Percentiles rank a stretch among this genome's conserved stretches.
Evolutionary conservation across 2,113 vertebrate genomes (phyloP).

Genomic region (Paramormyrops kingsleyae): DNA sequence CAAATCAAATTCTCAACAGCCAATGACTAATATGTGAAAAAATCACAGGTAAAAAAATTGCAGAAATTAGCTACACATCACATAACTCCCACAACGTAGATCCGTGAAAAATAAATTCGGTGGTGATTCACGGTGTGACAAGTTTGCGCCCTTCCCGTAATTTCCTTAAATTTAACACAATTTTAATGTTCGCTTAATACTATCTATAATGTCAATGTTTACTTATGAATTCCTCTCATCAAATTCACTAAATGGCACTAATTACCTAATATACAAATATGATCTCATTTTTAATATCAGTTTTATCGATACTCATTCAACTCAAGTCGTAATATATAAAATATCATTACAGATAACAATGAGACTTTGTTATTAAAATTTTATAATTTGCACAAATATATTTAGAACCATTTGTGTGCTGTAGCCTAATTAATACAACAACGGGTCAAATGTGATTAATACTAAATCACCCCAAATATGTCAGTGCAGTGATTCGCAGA

Average conservation of each 20-base stretch:
- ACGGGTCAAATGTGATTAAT: background rate
- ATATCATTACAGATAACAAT: background rate
- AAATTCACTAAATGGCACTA: background rate
- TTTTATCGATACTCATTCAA: background rate
- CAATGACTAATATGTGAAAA: background rate
- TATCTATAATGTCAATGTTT: background rate
- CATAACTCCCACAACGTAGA: background rate
- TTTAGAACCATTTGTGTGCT: background rate
- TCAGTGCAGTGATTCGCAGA: background rate
- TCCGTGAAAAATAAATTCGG: background rate
- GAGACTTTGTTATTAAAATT: background rate
- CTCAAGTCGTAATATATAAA: background rate
- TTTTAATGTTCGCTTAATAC: background rate
- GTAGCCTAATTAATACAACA: background rate
- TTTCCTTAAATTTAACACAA: background rate
- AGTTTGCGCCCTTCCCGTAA: background rate
- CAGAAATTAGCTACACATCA: background rate
- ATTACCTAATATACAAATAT: background rate
- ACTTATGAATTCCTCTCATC: background rate
- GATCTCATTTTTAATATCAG: background rate
- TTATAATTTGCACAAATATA: background rate
- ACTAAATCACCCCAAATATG: background rate
- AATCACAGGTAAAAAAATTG: background rate
- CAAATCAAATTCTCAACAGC: background rate
- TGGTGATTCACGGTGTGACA: background rate